phyloP scores from a whole-genome alignment of 2,797 vertebrate species.

The Cercopithecus neglectus region DNA sequence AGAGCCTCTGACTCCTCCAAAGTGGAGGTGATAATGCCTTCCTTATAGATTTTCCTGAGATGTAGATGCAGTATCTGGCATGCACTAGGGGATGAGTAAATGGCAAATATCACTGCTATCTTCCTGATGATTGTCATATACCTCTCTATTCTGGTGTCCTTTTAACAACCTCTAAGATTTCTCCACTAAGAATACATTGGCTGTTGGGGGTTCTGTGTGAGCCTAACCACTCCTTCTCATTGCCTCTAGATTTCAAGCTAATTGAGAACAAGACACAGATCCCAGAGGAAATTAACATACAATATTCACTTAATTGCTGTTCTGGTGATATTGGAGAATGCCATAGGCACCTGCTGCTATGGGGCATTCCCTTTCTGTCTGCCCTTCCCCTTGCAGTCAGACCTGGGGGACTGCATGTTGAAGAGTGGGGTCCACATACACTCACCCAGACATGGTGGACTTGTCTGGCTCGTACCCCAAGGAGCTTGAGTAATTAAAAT shows the following conservation, averaged over 20 bases:
- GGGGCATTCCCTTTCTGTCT: neutral
- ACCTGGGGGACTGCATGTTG: neutral
- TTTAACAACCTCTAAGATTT: neutral
- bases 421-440: neutral
- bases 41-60: neutral
- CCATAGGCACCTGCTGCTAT: neutral
- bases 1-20: neutral
- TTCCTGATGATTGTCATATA: neutral
- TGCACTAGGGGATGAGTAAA: neutral
- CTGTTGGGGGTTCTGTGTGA: neutral
- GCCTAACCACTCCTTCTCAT: neutral
- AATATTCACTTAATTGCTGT: neutral
- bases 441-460: too few species aligned
- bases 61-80: fast-evolving
- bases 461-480: neutral
- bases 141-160: neutral
- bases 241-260: neutral
- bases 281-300: neutral
- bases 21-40: neutral
- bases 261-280: neutral
- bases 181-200: neutral
- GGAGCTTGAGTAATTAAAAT: neutral
- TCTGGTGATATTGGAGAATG: neutral
- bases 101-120: neutral
- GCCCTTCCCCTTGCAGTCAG: neutral